Conservation (phyloP, 2,888 invertebrate genomes). For the Dorcus parallelipipedus region DNA sequence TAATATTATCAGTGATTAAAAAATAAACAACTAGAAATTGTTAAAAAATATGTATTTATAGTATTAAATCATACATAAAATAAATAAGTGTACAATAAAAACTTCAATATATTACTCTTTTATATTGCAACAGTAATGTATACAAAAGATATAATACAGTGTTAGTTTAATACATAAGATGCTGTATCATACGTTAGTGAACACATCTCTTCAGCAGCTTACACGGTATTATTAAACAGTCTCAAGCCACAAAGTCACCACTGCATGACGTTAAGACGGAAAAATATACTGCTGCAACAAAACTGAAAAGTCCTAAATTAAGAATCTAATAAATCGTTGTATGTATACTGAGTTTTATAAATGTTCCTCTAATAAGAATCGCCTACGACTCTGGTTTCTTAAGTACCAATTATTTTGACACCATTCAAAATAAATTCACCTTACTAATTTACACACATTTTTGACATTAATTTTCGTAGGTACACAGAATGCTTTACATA, state of each 20-base stretch:
- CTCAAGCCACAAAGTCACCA: not conserved
- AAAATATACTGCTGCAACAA: too few species aligned
- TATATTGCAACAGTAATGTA: constrained; percentile 3
- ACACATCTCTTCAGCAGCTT: not conserved
- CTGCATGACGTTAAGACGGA: too few species aligned
- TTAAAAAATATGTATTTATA: constrained; percentile 4
- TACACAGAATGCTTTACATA: too few species aligned
- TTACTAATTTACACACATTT: too few species aligned
- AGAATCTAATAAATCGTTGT: too few species aligned
- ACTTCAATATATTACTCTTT: constrained; percentile 16
- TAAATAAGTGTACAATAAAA: constrained; percentile 4
- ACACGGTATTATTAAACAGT: not conserved
- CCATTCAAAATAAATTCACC: too few species aligned
- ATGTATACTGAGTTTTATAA: too few species aligned
- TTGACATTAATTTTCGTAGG: too few species aligned
- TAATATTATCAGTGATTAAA: not conserved
- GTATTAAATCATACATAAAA: not conserved
- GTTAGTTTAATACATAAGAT: not conserved
- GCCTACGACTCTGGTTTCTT: too few species aligned
- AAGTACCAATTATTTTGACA: too few species aligned
- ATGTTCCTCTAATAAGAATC: too few species aligned
- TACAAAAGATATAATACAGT: not conserved
- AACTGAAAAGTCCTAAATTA: too few species aligned
- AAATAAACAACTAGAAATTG: not conserved
- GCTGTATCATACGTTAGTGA: not conserved